Evolutionary conservation across 2,113 vertebrate species (phyloP), one percentile per base, ranked within the genome.

Genomic region (Melanerpes aurifrons): DNA sequence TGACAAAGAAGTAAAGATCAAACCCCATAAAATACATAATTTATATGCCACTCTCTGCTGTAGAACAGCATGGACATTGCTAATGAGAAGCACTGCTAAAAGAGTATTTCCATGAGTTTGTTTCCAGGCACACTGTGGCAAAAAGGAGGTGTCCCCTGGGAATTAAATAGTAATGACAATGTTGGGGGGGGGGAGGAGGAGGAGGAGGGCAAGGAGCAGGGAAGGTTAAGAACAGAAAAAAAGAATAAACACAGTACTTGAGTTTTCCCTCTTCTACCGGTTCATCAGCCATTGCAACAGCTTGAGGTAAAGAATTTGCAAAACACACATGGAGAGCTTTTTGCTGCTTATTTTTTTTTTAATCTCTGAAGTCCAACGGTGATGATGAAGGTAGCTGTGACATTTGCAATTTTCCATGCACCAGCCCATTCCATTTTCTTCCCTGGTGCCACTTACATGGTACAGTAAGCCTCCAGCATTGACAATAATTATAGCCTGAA

Each of bases 361-460:
- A 96, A 97, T 98, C 95, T 97, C 95, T 89, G 97, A 97, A 98
- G 98, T 98, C 98, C 98, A 98, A 98, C 97, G 59, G 97, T 97
- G 98, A 98, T 98, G 98, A 98, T 98, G 98, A 98, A 98, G 98
- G 98, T 98, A 98, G 98, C 98, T 99, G 98, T 99, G 98, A 99
- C 98, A 99, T 99, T 99, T 99, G 98, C 98, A 99, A 99, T 99
- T 99, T 98, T 99, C 98, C 98, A 99, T 99, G 99, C 98, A 98
- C 98, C 98, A 98, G 98, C 98, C 98, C 98, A 98, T 98, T 98
- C 98, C 98, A 99, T 99, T 99, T 99, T 98, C 99, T 98, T 98
- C 97, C 98, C 98, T 98, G 98, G 98, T 98, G 98, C 98, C 97
- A 98, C 98, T 98, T 98, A 98, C 98, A 99, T 99, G 99, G 98